phyloP scores from a whole-genome alignment of 2,797 vertebrate genomes.

The Liparis tanakae region DNA sequence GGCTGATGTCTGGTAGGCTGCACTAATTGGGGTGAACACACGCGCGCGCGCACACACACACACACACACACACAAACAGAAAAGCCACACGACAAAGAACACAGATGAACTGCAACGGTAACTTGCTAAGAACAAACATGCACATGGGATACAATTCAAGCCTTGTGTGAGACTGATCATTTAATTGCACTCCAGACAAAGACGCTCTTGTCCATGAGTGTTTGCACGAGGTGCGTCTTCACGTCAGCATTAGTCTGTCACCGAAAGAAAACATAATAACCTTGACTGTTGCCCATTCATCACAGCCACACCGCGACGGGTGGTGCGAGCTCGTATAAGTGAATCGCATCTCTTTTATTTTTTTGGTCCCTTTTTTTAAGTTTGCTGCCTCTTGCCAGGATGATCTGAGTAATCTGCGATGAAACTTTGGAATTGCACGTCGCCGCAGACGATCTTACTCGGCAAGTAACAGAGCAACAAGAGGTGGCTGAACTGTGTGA shows the following conservation, averaged over 20 bases:
- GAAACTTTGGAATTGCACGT: constrained; percentile 41
- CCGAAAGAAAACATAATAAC: constrained; percentile 56
- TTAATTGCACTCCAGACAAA: constrained; percentile 60
- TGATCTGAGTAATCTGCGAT: constrained; percentile 38
- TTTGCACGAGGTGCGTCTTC: constrained; percentile 61
- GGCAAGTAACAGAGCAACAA: constrained; percentile 61
- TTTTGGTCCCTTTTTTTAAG: not conserved
- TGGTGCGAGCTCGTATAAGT: constrained; percentile 16
- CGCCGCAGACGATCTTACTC: constrained; percentile 51
- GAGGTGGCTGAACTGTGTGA: constrained; percentile 24
- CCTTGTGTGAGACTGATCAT: constrained; percentile 57
- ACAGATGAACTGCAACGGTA: constrained; percentile 19
- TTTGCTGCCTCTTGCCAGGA: constrained; percentile 28
- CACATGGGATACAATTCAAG: constrained; percentile 36
- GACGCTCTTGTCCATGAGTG: constrained; percentile 65
- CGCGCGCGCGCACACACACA: constrained; percentile 7
- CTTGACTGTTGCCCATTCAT: constrained; percentile 70
- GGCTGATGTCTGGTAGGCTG: constrained; percentile 62
- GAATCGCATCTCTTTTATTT: constrained; percentile 10
- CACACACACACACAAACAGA: constrained; percentile 1
- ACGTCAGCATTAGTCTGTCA: constrained; percentile 61
- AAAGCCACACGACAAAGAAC: constrained; percentile 4
- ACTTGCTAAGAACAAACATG: constrained; percentile 31
- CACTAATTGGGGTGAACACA: constrained; percentile 54
- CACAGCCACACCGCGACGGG: constrained; percentile 38